These are phyloP conservation scores for Streblospio benedicti DNA, from an alignment of 1,140 invertebrate genomes.

Conservation along the genomic window DNA sequence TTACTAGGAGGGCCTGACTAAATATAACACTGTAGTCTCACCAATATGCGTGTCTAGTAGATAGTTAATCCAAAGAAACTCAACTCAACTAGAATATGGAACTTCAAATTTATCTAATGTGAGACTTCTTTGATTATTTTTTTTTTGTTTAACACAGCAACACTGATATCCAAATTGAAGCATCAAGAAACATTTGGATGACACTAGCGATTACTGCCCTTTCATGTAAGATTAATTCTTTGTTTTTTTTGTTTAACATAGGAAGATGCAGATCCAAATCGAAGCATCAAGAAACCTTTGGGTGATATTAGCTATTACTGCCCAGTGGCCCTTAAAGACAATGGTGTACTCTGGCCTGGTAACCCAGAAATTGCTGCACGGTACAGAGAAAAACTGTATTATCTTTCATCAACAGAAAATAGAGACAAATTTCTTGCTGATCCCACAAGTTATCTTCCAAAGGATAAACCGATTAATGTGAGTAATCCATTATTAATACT, in stretches of 20 bases:
- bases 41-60: too few relatives aligned
- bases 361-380: conserved; percentile 42
- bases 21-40: too few relatives aligned
- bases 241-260: conserved; percentile 15
- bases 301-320: conserved; percentile 46
- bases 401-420: conserved; percentile 38
- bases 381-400: conserved; percentile 44
- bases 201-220: background rate
- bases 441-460: conserved; percentile 35
- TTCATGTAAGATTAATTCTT: background rate
- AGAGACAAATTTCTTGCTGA: conserved; percentile 39
- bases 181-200: background rate
- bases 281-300: conserved; percentile 38
- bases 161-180: conserved; percentile 7
- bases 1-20: too few relatives aligned
- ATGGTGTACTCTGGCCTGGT: conserved; percentile 39
- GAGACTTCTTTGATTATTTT: background rate
- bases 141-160: background rate
- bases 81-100: background rate
- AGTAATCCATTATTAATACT: too few relatives aligned
- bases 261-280: conserved; percentile 40
- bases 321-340: conserved; percentile 42
- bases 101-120: background rate
- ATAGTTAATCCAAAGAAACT: too few relatives aligned
- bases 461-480: conserved; percentile 34